Base-by-base conservation (phyloP, 2,113 vertebrate genomes). In the Muntiacus reevesi region DNA sequence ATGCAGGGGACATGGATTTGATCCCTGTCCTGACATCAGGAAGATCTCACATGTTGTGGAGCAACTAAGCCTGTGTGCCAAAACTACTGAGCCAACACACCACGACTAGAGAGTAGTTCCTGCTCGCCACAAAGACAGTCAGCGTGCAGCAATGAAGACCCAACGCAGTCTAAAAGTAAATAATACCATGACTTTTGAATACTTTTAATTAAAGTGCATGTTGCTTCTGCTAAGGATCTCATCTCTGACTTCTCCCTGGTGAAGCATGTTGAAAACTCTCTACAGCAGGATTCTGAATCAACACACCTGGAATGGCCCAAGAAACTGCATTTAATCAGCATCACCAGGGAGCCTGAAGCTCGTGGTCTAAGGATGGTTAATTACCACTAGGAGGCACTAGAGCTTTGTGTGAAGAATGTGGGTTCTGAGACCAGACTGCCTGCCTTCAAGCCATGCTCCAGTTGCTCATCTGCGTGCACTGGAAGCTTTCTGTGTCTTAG, bases 341-440 rank as follows among this genome's bases (percentile, higher is more conserved):
- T 47, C 57, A 3, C 23, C 1, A 13, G 45, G 4, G 50, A n/a
- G 17, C 28, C 25, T 4, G 47, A 78, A 5, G 43, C 64, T 43
- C 0, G 16, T 10, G 12, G 11, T 2, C 64, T 1, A 7, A 76
- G 28, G 55, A 50, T 21, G 3, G 54, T 8, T 30, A 17, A 13
- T 25, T 3, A 71, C 45, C 97, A 28, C 96, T 43, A 96, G 97
- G 95, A 28, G 96, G 96, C 98, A 74, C 92, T 27, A 95, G 74
- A 91, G 92, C 2, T 10, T 28, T 21, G 23, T 30, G 97, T 12
- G 71, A 76, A 50, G 84, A 78, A 28, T 5, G 25, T 2, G 47
- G 16, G 52, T 23, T 83, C 60, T n/a, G 19, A 0, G 23, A 3
- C 21, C 92, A 25, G 17, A 15, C 36, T 0, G 36, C 30, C 27